Percentiles rank a stretch among this genome's conserved stretches.
phyloP scores from a whole-genome alignment of 2,888 invertebrate genomes.

The Gonocerus acuteangulatus region DNA sequence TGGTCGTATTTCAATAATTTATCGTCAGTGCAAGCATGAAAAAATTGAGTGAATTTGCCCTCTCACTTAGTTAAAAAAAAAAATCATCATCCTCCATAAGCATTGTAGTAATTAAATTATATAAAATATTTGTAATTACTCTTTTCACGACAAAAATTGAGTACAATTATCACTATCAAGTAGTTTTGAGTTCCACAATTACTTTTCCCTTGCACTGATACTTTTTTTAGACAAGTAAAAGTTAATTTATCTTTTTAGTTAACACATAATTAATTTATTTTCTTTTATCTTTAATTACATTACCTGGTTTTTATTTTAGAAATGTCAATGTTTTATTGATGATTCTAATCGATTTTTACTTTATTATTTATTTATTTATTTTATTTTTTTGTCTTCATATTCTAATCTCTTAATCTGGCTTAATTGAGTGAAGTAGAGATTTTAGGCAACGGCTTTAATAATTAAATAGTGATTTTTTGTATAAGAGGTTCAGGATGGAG shows the following conservation, averaged over 20 bases:
- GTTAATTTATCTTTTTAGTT: background rate
- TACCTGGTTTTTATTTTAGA: constrained; percentile 7
- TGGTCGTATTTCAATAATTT: background rate
- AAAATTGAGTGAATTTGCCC: background rate
- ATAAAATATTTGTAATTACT: no score
- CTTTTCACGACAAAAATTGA: no score
- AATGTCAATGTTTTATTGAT: constrained; percentile 19
- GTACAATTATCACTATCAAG: no score
- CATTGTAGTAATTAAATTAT: no score
- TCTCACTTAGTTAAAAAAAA: no score
- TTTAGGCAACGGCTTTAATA: constrained; percentile 10
- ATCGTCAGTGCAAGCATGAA: constrained; percentile 26
- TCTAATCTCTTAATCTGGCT: constrained; percentile 3
- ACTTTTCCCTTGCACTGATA: constrained; percentile 17
- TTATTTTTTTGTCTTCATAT: background rate
- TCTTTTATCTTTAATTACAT: background rate
- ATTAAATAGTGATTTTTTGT: background rate
- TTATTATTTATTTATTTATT: no score
- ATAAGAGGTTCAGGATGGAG: constrained; percentile 22
- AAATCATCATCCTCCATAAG: no score
- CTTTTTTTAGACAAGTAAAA: background rate
- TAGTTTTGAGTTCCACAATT: no score
- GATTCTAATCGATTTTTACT: no score
- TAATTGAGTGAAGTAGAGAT: constrained; percentile 14
- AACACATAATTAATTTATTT: background rate